phyloP scores from a whole-genome alignment of 2,113 vertebrate species.

The Rana temporaria region DNA sequence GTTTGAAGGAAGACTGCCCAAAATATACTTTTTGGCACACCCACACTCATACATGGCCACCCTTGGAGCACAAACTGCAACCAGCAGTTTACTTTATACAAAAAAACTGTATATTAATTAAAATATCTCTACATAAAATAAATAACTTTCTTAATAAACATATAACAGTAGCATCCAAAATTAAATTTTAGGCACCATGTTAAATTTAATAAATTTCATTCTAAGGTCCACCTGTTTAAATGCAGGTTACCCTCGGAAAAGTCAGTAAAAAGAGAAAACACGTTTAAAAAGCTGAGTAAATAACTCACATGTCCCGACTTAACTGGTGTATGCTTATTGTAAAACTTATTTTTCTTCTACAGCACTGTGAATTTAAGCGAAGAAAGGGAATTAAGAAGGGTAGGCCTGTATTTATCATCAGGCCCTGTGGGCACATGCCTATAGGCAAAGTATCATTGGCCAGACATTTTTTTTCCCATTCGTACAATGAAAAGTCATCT shows the following conservation, averaged over 20 bases:
- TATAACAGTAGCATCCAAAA: neutral
- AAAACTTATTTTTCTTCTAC: neutral
- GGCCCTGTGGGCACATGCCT: too few relatives aligned
- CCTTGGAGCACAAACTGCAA: too few relatives aligned
- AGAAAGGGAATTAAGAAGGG: too few relatives aligned
- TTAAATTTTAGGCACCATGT: neutral
- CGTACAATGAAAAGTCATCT: too few relatives aligned
- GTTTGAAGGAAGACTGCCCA: too few relatives aligned
- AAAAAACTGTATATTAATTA: too few relatives aligned
- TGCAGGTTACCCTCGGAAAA: neutral
- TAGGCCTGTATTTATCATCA: too few relatives aligned
- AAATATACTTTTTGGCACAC: too few relatives aligned
- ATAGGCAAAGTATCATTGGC: too few relatives aligned
- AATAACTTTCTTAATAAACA: neutral
- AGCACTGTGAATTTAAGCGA: too few relatives aligned
- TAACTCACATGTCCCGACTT: neutral
- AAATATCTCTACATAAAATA: neutral
- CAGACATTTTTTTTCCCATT: too few relatives aligned
- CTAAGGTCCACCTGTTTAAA: neutral
- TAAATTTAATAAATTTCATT: neutral
- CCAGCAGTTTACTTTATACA: neutral
- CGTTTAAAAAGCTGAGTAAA: neutral
- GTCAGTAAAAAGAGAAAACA: neutral
- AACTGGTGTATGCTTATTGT: neutral
- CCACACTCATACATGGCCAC: too few relatives aligned